Base-by-base conservation (phyloP, 2,888 invertebrate species). In the Syrista parreyssii region DNA sequence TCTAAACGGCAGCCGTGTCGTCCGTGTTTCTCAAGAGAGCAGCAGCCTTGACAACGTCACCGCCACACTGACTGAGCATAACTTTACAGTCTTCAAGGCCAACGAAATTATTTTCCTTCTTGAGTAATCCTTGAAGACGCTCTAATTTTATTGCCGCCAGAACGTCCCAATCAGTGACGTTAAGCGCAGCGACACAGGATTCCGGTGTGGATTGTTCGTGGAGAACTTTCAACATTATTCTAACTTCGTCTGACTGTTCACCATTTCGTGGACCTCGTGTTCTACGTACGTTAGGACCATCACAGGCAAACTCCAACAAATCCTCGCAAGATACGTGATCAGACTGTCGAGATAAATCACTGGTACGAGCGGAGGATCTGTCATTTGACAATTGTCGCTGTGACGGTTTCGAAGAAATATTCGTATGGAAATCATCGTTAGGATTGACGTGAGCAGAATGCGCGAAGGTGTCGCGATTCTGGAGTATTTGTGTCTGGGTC, bases 291-390 rank as follows among this genome's bases (percentile, higher is more conserved):
- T 92, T 96, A 0, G 97, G 97, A 81, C 96, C 96, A 84, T 95
- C 95, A 89, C 96, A 95, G 0, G 97, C 96, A 88, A 98, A 98
- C 89, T 98, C 97, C 77, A 98, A 91, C 78, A 98, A 92, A 92
- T 98, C 98, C 90, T 98, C 98, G 86, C 97, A 98, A 74, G 97
- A 97, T 1, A 98, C 98, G 85, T 97, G 96, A 88, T 97, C 97
- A 74, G 95, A 89, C 76, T 90, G 91, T 30, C 90, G 84, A 11
- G 88, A 88, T 1, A 89, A 71, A 73, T 89, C 90, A 74, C 86
- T 88, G 11, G 34, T 36, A 6, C 68, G 73, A 12, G 74, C 69
- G 73, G 35, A 76, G 12, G 74, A 75, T 79, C 79, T 68, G 79
- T 82, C n/a, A 80, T 72, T 69, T 9, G 79, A 73, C 73, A 78